Evolutionary conservation across 2,113 vertebrate species (phyloP).

Genomic region (Tretioscincus oriximinensis): DNA sequence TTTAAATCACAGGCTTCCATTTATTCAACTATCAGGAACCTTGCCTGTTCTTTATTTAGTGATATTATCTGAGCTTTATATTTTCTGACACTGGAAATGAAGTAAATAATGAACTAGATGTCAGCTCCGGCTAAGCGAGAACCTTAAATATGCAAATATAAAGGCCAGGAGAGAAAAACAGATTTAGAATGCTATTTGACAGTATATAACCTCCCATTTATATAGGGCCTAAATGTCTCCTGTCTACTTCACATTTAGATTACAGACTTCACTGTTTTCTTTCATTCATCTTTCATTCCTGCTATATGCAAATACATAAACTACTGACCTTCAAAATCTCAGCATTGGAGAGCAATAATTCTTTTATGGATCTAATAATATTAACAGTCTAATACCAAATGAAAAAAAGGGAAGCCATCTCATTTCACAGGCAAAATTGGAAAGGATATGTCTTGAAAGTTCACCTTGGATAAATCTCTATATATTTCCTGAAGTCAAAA

Average conservation of each 20-base stretch:
- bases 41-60: conserved; percentile 5
- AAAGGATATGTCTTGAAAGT: not conserved
- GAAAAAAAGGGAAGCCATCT: not conserved
- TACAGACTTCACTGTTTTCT: not conserved
- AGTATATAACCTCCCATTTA: not conserved
- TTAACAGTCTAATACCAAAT: not conserved
- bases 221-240: not conserved
- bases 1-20: conserved; percentile 18
- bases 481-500: no score
- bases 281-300: not conserved
- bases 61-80: not conserved
- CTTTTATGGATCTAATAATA: not conserved
- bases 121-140: not conserved
- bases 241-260: not conserved
- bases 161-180: not conserved
- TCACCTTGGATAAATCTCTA: not conserved
- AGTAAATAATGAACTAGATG: not conserved
- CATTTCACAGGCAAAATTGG: not conserved
- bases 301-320: not conserved
- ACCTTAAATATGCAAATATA: not conserved
- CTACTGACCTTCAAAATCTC: not conserved
- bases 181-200: not conserved
- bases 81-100: not conserved
- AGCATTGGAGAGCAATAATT: not conserved
- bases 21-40: conserved; percentile 9